Evolutionary conservation across 2,888 invertebrate species (phyloP).

Genomic region (Nemoura dubitans): DNA sequence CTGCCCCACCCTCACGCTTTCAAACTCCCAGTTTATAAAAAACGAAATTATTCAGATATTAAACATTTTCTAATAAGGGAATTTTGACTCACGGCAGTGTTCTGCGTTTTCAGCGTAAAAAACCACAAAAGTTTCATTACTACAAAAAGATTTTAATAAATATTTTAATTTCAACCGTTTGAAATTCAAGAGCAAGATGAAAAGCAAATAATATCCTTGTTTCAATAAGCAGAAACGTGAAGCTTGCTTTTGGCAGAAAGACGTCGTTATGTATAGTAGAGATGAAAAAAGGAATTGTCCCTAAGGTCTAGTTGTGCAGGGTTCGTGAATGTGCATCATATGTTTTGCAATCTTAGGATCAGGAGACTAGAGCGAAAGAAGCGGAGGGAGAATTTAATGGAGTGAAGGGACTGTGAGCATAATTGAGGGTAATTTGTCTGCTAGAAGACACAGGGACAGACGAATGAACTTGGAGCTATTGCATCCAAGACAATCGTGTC

Average conservation of each 20-base stretch:
- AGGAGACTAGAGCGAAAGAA: not conserved
- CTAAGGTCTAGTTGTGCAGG: not conserved
- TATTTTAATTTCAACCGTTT: not conserved
- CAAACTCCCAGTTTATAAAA: not conserved
- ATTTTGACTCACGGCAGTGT: not conserved
- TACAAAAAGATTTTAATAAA: not conserved
- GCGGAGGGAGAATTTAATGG: constrained; percentile 8
- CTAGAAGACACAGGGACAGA: not conserved
- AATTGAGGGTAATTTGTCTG: constrained; percentile 32
- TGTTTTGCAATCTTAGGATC: not conserved
- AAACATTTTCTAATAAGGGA: not conserved
- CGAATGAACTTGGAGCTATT: not conserved
- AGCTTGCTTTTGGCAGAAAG: not conserved
- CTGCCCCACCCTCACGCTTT: not conserved
- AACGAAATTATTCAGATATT: not conserved
- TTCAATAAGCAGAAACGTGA: not conserved
- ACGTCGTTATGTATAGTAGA: not conserved
- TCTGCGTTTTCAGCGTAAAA: not conserved
- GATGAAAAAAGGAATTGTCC: not conserved
- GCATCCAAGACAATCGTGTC: not conserved
- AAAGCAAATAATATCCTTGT: not conserved
- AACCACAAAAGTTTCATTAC: not conserved
- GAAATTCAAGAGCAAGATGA: not conserved
- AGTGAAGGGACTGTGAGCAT: constrained; percentile 17
- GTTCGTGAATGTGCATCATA: not conserved